Percentiles rank a stretch among this genome's conserved stretches.
phyloP scores from a whole-genome alignment of 2,888 invertebrate genomes.

The Drosophila mulleri region DNA sequence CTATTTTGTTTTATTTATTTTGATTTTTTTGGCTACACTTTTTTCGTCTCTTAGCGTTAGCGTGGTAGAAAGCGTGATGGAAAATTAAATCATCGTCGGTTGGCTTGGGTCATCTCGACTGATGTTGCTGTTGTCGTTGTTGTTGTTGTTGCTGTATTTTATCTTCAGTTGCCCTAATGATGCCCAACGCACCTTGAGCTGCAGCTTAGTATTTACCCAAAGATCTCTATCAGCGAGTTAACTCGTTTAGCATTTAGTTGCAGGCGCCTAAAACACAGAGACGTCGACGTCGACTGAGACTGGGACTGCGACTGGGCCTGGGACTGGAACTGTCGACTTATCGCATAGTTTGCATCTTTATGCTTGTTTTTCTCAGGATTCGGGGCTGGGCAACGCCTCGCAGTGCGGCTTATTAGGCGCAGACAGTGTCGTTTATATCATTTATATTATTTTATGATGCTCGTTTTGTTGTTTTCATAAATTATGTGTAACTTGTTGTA shows the following conservation, averaged over 20 bases:
- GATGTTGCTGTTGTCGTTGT: constrained; percentile 23
- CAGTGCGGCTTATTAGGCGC: constrained; percentile 68
- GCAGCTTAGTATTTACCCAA: constrained; percentile 69
- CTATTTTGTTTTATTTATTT: not conserved
- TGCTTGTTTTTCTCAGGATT: constrained; percentile 63
- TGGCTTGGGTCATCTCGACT: constrained; percentile 40
- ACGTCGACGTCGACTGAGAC: constrained; percentile 8
- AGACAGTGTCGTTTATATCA: constrained; percentile 81
- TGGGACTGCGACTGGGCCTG: constrained; percentile 3
- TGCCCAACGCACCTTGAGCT: constrained; percentile 74
- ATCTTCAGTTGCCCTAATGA: constrained; percentile 66
- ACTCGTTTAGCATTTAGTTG: constrained; percentile 83
- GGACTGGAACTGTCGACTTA: constrained; percentile 50
- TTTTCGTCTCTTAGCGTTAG: constrained; percentile 28
- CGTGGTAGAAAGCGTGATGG: constrained; percentile 75
- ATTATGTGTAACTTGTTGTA: constrained; percentile 68
- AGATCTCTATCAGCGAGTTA: constrained; percentile 83
- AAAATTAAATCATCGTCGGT: constrained; percentile 80
- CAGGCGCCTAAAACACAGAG: constrained; percentile 74
- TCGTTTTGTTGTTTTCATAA: constrained; percentile 47
- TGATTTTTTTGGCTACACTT: constrained; percentile 41
- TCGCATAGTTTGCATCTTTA: constrained; percentile 69
- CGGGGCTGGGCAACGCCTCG: constrained; percentile 61
- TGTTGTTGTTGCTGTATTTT: constrained; percentile 25
- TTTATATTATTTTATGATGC: constrained; percentile 79